Evolutionary conservation across 2,113 vertebrate species (phyloP), one percentile per base, ranked within the genome.

Genomic region (Phodopus roborovskii): DNA sequence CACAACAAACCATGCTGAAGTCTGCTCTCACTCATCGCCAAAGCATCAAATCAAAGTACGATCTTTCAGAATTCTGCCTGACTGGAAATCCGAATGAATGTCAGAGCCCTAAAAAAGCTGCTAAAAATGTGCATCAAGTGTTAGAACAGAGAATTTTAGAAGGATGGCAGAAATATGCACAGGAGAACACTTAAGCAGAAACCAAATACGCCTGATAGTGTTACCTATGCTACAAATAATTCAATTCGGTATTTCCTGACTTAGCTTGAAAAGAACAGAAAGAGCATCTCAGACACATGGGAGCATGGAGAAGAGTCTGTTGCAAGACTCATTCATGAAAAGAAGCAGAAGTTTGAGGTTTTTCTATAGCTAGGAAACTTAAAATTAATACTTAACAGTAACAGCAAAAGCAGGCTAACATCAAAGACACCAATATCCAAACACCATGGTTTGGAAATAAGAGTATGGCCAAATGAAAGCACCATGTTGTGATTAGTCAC

Each of bases 21-120:
- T 74, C 82, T 84, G 91, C n/a, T 77, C 64, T 66, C 56, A 12
- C 58, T 86, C 82, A n/a, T 24, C 15, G 13, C 94, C 92, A 95
- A 87, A 93, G 90, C 91, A 78, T 68, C 95, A 86, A 64, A 95
- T 91, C 92, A 86, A 96, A 97, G 92, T 11, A 78, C 0, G 9
- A 48, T 82, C 60, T 79, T 83, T 42, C 93, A 60, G 83, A 91
- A 77, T 83, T 95, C 82, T 95, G 79, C 96, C 92, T 73, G 56
- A 30, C n/a, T 79, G 53, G 96, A 96, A 81, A 87, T 1, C 7
- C 26, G 39, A 88, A 24, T 30, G 30, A 92, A 88, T 7, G n/a
- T 66, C 70, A 60, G 3, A 24, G 66, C 26, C 39, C 66, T 90
- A 22, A 33, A 13, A 74, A 77, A 85, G 74, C 78, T 82, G 45